phyloP scores from a whole-genome alignment of 2,888 invertebrate species.

The Phyllotreta striolata region DNA sequence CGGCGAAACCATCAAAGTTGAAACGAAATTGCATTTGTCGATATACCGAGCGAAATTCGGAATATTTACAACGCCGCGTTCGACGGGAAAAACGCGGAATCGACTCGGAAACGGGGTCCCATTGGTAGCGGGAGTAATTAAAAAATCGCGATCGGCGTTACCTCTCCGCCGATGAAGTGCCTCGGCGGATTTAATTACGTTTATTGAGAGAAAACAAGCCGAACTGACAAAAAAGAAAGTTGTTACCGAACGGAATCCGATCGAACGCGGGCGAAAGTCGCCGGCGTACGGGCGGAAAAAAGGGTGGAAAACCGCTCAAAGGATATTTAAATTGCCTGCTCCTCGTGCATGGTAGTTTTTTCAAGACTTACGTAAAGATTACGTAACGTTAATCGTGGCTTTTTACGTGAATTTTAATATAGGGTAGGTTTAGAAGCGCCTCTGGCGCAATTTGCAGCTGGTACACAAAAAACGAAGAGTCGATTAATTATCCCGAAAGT shows the following conservation, averaged over 20 bases:
- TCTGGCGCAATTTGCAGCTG: too few relatives aligned
- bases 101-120: background rate
- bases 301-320: too few relatives aligned
- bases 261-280: background rate
- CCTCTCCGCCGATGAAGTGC: constrained; percentile 5
- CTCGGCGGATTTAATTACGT: constrained; percentile 3
- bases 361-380: too few relatives aligned
- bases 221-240: constrained; percentile 20
- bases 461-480: background rate
- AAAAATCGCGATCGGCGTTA: constrained; percentile 6
- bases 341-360: too few relatives aligned
- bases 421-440: too few relatives aligned
- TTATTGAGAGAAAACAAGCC: constrained; percentile 16
- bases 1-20: too few relatives aligned
- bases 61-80: too few relatives aligned
- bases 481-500: constrained; percentile 26
- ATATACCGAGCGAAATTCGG: too few relatives aligned
- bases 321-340: too few relatives aligned
- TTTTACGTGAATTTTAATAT: too few relatives aligned
- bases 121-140: background rate
- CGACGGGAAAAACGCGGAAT: background rate
- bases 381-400: too few relatives aligned
- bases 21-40: too few relatives aligned
- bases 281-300: background rate
- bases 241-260: constrained; percentile 9